Evolutionary conservation across 1,140 invertebrate genomes (phyloP), one percentile per base, ranked within the genome.

Genomic region (Tetraneura akinire): DNA sequence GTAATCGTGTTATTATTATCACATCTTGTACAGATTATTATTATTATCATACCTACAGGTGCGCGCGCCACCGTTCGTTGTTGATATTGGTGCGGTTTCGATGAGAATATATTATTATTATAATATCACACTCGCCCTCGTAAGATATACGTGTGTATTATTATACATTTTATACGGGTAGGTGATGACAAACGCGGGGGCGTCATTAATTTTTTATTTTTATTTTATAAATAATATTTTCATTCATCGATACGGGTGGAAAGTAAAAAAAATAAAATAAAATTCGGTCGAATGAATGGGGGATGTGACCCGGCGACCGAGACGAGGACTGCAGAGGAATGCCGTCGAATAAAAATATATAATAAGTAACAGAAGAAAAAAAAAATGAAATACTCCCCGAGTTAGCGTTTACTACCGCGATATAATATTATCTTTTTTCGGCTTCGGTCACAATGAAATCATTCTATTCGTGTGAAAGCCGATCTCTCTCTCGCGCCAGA

Each of bases 81-180:
- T 74, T 74, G 51, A 74, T 74, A 74, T 74, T 74, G 71, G 71
- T 74, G 71, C 71, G 71, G 71, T 74, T 74, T 74, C 23, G 11
- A 70, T 18, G 37, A 21, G 23, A 49, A 70, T 26, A 60, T 29
- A 45, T 45, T 45, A 51, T 18, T 49, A 26, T 60, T n/a, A n/a
- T n/a, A n/a, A n/a, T n/a, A n/a, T n/a, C n/a, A n/a, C n/a, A n/a
- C n/a, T n/a, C n/a, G n/a, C 3, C 32, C 3, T 37, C 32, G 32
- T 37, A 32, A 18, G 32, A 29, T 18, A 37, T 64, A 26, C 26
- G 16, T 62, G n/a, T 16, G 1, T 60, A 60, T 29, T 29, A 18
- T 37, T 32, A 32, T 64, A n/a, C n/a, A n/a, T n/a, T n/a, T n/a
- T n/a, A n/a, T n/a, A n/a, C n/a, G n/a, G n/a, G 32, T 4, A 55